Evolutionary conservation across 2,113 vertebrate species (phyloP).

Genomic region (Coptodon rendalli): DNA sequence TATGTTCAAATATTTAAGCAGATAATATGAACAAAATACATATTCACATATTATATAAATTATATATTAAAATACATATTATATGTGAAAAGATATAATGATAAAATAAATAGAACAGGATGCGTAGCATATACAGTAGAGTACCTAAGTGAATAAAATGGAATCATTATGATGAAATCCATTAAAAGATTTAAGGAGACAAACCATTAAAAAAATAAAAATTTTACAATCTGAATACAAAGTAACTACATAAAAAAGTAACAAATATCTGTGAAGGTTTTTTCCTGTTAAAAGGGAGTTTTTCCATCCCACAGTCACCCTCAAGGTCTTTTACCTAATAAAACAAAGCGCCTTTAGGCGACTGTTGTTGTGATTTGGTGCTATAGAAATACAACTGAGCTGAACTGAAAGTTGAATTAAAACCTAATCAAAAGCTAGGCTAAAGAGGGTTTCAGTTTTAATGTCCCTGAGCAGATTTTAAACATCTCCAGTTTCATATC

Average conservation of each 20-base stretch:
- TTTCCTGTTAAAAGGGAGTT: background rate
- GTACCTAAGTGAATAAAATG: background rate
- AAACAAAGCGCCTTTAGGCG: background rate
- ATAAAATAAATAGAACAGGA: background rate
- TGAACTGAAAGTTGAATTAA: background rate
- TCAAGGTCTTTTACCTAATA: background rate
- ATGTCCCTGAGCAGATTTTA: background rate
- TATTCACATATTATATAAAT: background rate
- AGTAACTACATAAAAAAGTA: background rate
- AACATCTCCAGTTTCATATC: background rate
- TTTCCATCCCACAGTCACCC: background rate
- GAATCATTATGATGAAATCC: background rate
- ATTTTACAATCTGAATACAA: background rate
- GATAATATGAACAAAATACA: background rate
- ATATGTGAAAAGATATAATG: background rate
- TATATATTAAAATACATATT: background rate
- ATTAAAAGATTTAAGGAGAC: background rate
- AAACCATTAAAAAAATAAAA: background rate
- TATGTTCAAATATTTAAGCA: background rate
- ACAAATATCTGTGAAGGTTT: background rate
- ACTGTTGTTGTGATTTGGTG: background rate
- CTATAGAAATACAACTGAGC: background rate
- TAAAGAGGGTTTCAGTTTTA: background rate
- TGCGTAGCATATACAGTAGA: background rate
- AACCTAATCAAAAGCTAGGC: background rate